Evolutionary conservation across 1,140 invertebrate genomes (phyloP).

Genomic region (Chionoecetes opilio): DNA sequence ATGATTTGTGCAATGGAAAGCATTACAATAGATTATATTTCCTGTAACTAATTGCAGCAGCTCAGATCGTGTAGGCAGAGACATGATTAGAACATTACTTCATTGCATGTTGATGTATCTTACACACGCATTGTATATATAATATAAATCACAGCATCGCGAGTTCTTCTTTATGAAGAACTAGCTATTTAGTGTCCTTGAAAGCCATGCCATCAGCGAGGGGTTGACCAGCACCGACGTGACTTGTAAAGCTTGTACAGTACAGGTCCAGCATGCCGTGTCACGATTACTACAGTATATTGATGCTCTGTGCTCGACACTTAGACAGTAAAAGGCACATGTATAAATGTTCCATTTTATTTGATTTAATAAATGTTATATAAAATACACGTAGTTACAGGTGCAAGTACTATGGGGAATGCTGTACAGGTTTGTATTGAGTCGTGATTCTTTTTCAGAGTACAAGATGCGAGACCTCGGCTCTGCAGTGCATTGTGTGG

Average conservation of each 20-base stretch:
- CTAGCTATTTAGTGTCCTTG: background rate
- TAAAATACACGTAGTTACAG: background rate
- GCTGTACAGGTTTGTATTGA: background rate
- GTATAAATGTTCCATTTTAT: background rate
- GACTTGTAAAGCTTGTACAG: background rate
- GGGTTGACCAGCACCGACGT: background rate
- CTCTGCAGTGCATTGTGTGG: background rate
- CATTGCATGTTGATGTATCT: background rate
- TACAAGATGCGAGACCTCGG: background rate
- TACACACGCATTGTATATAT: background rate
- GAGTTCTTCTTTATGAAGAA: background rate
- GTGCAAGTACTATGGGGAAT: conserved; percentile 34
- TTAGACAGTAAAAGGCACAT: conserved; percentile 16
- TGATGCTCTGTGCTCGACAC: background rate
- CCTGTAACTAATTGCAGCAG: conserved; percentile 12
- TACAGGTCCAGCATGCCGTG: background rate
- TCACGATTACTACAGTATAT: too few species aligned
- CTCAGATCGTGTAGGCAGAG: background rate
- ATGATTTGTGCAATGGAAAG: conserved; percentile 13
- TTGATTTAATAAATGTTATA: background rate
- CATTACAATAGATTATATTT: background rate
- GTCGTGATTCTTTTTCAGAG: background rate
- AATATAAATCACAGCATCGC: background rate
- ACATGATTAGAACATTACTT: background rate
- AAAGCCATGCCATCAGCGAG: background rate